phyloP scores from a whole-genome alignment of 2,888 invertebrate genomes.

The Sclerodermus sp. region DNA sequence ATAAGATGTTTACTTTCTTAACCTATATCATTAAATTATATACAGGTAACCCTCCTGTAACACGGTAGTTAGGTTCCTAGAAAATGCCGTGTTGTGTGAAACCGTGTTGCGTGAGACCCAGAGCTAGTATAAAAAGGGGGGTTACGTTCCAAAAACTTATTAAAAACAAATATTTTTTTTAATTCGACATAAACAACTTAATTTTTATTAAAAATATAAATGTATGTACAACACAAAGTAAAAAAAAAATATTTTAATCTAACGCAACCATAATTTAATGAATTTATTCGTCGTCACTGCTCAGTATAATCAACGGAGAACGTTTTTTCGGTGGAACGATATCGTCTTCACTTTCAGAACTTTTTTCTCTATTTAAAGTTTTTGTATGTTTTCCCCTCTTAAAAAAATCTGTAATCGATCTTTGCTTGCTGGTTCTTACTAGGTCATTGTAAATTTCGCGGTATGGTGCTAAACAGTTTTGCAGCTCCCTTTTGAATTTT shows the following conservation, averaged over 20 bases:
- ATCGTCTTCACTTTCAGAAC: constrained; percentile 15
- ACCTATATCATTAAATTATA: too few species aligned
- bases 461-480: constrained; percentile 17
- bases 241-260: constrained; percentile 1
- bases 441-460: too few species aligned
- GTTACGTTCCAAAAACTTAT: too few species aligned
- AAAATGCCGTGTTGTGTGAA: too few species aligned
- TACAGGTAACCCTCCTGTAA: too few species aligned
- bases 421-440: constrained; percentile 17
- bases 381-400: constrained; percentile 14
- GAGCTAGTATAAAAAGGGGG: too few species aligned
- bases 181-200: too few species aligned
- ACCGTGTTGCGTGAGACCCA: too few species aligned
- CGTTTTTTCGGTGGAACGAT: constrained; percentile 14
- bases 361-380: constrained; percentile 12
- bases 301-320: constrained; percentile 15
- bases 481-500: constrained; percentile 20
- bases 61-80: too few species aligned
- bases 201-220: too few species aligned
- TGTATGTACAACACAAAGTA: constrained; percentile 6
- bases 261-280: constrained; percentile 11
- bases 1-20: too few species aligned
- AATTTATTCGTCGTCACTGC: constrained; percentile 17
- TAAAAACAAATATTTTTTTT: too few species aligned
- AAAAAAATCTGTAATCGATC: constrained; percentile 13